These are phyloP conservation scores for Spatulosminthurus flaviceps DNA, from an alignment of 2,888 invertebrate species.

Conservation along the genomic window DNA sequence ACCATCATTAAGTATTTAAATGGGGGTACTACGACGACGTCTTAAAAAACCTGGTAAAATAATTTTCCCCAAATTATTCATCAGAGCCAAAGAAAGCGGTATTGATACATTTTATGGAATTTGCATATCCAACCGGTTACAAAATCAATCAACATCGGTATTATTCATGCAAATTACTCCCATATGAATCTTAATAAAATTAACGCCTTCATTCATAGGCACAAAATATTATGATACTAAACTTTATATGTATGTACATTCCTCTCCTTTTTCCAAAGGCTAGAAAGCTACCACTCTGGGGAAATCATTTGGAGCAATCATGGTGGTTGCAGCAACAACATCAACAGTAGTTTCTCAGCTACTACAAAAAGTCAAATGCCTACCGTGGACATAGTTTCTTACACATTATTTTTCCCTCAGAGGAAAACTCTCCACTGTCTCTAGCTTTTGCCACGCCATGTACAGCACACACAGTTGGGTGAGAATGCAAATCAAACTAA, in stretches of 20 bases:
- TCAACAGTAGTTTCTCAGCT: neutral
- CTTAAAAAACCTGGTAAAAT: neutral
- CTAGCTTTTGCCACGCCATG: slow-evolving; percentile 5
- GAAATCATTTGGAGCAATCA: neutral
- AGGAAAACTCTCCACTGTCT: neutral
- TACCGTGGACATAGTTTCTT: neutral
- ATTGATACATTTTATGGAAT: slow-evolving; percentile 10
- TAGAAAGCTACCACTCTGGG: neutral
- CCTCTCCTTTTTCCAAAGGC: neutral
- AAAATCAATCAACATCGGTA: slow-evolving; percentile 12
- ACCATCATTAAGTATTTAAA: slow-evolving; percentile 18
- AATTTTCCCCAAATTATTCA: slow-evolving; percentile 4
- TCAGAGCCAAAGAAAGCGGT: neutral
- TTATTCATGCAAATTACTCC: neutral
- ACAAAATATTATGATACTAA: neutral
- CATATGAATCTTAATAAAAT: slow-evolving; percentile 10
- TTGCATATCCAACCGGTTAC: slow-evolving; percentile 12
- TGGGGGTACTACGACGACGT: neutral
- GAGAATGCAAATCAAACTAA: slow-evolving; percentile 30
- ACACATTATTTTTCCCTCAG: too few species aligned
- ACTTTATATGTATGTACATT: too few species aligned
- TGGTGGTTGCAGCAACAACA: neutral
- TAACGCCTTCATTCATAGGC: slow-evolving; percentile 15
- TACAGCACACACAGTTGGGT: neutral
- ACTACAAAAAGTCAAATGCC: neutral